These are phyloP conservation scores for Enteromius viviparus DNA, from an alignment of 2,797 vertebrate genomes.

Conservation along the genomic window DNA sequence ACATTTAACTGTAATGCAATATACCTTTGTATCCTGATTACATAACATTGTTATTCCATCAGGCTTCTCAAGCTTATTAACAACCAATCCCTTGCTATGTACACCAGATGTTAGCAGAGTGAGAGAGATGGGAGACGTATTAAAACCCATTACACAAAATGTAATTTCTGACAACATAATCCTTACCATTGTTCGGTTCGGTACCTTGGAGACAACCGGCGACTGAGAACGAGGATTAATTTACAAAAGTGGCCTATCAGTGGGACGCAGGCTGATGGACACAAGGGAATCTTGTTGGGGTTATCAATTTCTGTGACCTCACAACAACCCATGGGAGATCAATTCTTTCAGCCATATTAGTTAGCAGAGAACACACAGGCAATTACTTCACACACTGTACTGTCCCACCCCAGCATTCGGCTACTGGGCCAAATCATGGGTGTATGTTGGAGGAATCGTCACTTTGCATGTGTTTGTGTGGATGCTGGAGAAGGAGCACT, in stretches of 20 bases:
- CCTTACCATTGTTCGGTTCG: slow-evolving; percentile 90
- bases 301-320: slow-evolving; percentile 93
- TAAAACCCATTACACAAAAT: slow-evolving; percentile 91
- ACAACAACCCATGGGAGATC: slow-evolving; percentile 85
- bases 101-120: slow-evolving; percentile 70
- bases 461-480: slow-evolving; percentile 47
- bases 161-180: slow-evolving; percentile 95
- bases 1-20: not conserved
- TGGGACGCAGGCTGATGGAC: slow-evolving; percentile 78
- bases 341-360: slow-evolving; percentile 78
- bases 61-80: slow-evolving; percentile 42
- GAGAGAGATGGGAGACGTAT: slow-evolving; percentile 82
- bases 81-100: slow-evolving; percentile 72
- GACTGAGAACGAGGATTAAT: slow-evolving; percentile 92
- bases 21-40: slow-evolving; percentile 24
- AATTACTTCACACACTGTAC: slow-evolving; percentile 47
- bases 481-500: slow-evolving; percentile 54
- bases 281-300: slow-evolving; percentile 85
- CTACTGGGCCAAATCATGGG: slow-evolving; percentile 40
- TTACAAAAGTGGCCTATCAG: slow-evolving; percentile 85
- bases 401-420: slow-evolving; percentile 6
- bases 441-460: slow-evolving; percentile 65
- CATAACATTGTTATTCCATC: slow-evolving; percentile 11
- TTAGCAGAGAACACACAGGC: slow-evolving; percentile 51
- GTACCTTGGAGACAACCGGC: slow-evolving; percentile 88